Conservation (phyloP, 2,888 invertebrate genomes). For the Hypercompe scribonia region DNA sequence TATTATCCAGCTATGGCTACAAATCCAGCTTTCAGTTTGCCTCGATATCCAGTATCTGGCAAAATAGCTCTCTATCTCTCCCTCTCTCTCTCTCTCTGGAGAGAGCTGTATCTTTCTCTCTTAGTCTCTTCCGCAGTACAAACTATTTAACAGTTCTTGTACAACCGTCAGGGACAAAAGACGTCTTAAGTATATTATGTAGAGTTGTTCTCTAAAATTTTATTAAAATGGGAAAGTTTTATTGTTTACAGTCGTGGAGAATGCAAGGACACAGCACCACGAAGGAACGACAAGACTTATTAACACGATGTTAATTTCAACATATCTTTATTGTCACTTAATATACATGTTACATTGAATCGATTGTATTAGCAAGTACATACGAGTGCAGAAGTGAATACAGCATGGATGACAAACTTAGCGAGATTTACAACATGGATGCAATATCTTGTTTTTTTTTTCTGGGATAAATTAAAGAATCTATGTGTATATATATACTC, state of each 20-base stretch:
- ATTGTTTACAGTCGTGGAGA: constrained; percentile 1
- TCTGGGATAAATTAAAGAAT: neutral
- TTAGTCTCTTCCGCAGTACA: too few species aligned
- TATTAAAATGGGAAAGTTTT: neutral
- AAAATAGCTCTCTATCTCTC: too few species aligned
- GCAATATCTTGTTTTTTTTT: neutral
- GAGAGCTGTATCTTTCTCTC: too few species aligned
- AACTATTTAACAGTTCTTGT: too few species aligned
- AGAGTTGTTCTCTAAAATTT: too few species aligned
- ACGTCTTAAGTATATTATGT: too few species aligned
- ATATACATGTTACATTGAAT: constrained; percentile 34
- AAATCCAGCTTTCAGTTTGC: too few species aligned
- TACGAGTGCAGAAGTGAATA: constrained; percentile 8
- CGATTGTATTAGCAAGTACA: constrained; percentile 29
- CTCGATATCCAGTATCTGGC: too few species aligned
- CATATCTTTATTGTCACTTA: constrained; percentile 59
- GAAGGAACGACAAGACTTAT: neutral
- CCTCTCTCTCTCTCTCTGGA: too few species aligned
- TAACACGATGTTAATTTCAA: constrained; percentile 26
- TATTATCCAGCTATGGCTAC: too few species aligned
- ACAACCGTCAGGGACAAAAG: too few species aligned
- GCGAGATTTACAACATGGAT: neutral
- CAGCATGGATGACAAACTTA: neutral
- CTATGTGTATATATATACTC: neutral
- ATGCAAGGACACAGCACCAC: neutral